phyloP scores from a whole-genome alignment of 1,140 invertebrate species.

The Himalopsyche phryganea region DNA sequence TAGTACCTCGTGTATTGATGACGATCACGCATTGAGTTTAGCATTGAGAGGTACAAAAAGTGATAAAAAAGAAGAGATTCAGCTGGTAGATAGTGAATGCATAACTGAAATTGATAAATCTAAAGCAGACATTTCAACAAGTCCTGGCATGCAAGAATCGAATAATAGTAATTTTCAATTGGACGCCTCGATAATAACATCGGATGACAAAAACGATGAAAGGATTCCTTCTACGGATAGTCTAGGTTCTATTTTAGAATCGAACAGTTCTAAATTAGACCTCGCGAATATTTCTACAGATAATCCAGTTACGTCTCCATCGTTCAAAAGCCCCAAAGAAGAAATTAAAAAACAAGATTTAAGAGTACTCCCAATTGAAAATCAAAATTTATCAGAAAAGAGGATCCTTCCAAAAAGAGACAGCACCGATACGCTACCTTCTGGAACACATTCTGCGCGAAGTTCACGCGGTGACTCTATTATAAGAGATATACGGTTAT shows the following conservation, averaged over 20 bases:
- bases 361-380: slow-evolving; percentile 1
- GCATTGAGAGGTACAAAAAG: too few relatives aligned
- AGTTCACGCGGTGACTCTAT: slow-evolving; percentile 5
- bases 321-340: slow-evolving; percentile 2
- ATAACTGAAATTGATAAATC: too few relatives aligned
- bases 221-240: background rate
- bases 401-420: background rate
- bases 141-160: background rate
- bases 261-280: background rate
- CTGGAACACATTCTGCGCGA: background rate
- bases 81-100: background rate
- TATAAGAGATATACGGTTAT: slow-evolving; percentile 10
- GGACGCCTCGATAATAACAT: background rate
- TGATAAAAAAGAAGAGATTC: background rate
- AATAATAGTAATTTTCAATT: too few relatives aligned
- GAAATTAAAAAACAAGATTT: slow-evolving; percentile 1
- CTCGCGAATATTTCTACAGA: background rate
- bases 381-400: background rate
- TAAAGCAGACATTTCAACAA: too few relatives aligned
- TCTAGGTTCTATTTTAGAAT: background rate
- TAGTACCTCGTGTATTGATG: background rate
- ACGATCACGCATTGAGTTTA: too few relatives aligned
- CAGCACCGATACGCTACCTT: background rate
- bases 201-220: background rate
- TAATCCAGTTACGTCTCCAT: too few relatives aligned